These are phyloP conservation scores for Sebastes steindachneri DNA, from an alignment of 2,797 vertebrate species.

Conservation along the genomic window DNA sequence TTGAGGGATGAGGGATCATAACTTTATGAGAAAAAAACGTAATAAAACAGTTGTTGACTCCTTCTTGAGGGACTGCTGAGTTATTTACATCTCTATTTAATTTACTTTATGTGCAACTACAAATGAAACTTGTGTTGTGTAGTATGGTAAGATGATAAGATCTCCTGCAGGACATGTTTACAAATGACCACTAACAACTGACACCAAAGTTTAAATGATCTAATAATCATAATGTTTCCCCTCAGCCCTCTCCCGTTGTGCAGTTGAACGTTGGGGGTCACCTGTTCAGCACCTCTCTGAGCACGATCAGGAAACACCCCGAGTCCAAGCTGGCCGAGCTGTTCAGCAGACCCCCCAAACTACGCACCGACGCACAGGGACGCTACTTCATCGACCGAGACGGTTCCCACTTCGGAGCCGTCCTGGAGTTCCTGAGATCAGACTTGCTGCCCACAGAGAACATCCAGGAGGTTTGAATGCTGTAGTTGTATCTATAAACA, in stretches of 20 bases:
- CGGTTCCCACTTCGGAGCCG: conserved; percentile 86
- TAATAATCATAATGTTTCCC: accelerated
- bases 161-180: too few species aligned
- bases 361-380: conserved; percentile 81
- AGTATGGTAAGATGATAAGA: too few species aligned
- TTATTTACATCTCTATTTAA: too few species aligned
- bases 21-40: too few species aligned
- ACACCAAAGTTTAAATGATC: neutral
- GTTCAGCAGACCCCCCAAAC: conserved; percentile 76
- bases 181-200: too few species aligned
- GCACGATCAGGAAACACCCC: conserved; percentile 87
- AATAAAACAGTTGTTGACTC: too few species aligned
- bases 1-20: too few species aligned
- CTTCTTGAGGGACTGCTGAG: too few species aligned
- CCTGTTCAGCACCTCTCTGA: conserved; percentile 85
- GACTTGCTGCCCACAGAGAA: conserved; percentile 83
- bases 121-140: too few species aligned
- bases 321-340: conserved; percentile 88
- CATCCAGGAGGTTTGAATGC: conserved; percentile 76
- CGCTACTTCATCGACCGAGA: conserved; percentile 91
- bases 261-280: conserved; percentile 91
- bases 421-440: conserved; percentile 90
- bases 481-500: neutral
- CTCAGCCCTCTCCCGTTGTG: conserved; percentile 77
- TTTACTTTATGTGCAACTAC: too few species aligned